phyloP scores from a whole-genome alignment of 1,140 invertebrate genomes.

The Nasonia giraulti region DNA sequence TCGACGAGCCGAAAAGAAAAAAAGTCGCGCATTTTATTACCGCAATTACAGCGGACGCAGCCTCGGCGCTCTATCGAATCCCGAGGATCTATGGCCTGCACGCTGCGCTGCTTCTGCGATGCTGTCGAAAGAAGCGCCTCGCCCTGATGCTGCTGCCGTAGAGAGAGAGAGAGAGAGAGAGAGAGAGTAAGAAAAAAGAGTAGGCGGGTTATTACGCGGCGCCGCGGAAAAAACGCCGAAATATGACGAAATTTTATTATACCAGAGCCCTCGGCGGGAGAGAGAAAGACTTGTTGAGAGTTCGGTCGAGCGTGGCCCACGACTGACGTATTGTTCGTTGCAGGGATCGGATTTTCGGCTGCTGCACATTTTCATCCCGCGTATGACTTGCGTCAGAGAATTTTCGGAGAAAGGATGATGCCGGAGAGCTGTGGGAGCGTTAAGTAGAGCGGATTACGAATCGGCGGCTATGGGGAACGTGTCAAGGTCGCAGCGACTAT shows the following conservation, averaged over 20 bases:
- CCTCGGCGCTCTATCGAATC: background rate
- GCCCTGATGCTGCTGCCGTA: background rate
- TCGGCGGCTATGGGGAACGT: no score
- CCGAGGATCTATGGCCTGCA: background rate
- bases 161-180: no score
- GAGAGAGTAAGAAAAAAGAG: background rate
- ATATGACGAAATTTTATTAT: conserved; percentile 1
- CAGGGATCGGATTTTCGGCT: background rate
- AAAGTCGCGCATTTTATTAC: conserved; percentile 40
- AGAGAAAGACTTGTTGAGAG: background rate
- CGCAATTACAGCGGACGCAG: conserved; percentile 38
- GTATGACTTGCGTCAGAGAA: background rate
- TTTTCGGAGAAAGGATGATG: background rate
- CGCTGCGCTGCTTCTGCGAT: background rate
- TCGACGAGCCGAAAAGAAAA: background rate
- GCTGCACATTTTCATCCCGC: background rate
- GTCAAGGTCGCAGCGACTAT: no score
- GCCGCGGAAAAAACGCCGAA: background rate
- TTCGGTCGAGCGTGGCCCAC: background rate
- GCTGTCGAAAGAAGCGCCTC: conserved; percentile 36
- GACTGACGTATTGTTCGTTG: background rate
- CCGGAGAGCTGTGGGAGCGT: no score
- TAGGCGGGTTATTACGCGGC: background rate
- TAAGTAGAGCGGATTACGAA: no score
- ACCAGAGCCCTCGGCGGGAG: background rate